Base-by-base conservation (phyloP, 1,140 invertebrate species). In the Cherax quadricarinatus region DNA sequence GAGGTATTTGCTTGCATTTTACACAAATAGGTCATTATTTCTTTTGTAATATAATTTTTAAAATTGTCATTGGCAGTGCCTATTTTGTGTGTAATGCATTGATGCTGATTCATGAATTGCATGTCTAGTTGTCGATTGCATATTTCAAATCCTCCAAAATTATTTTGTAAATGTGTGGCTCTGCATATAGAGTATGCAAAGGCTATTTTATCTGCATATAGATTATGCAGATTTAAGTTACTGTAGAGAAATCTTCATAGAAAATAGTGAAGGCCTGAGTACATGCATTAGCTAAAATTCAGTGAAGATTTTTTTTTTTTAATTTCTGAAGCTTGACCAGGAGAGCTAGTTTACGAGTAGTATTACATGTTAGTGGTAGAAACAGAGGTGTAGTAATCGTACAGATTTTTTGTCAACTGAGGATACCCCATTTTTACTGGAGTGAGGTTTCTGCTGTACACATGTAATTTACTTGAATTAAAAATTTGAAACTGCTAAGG, bases 391-490 rank as follows among this genome's bases (percentile, higher is more conserved):
- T 75, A 75, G 24, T 30, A 6, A 75, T 41, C 0, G 0, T 30
- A 4, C 2, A 30, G 70, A 30, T 75, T 75, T 75, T 75, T 9
- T 41, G 70, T 5, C 21, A 30, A 75, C 24, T 30, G 70, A 30
- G 9, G 30, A 30, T 75, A 30, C 24, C 24, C 24, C 5, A 30
- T 75, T 75, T 75, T 75, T 75, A 75, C 14, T 5, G 14, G 66
- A 70, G 66, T 24, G 70, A 75, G n/a, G 70, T 30, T 75, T 75
- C 70, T 30, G 70, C 24, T 75, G 70, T 75, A 75, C 24, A 75
- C 70, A 75, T 75, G 70, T 75, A 75, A 75, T 75, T 75, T 75
- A 75, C 70, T 75, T 75, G 70, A 75, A 75, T 30, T 75, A 75
- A 75, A 73, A 30, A 30, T 30, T 75, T 75, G n/a, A 75, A 75